Evolutionary conservation across 2,888 invertebrate genomes (phyloP).

Genomic region (Nemotelus nigrinus): DNA sequence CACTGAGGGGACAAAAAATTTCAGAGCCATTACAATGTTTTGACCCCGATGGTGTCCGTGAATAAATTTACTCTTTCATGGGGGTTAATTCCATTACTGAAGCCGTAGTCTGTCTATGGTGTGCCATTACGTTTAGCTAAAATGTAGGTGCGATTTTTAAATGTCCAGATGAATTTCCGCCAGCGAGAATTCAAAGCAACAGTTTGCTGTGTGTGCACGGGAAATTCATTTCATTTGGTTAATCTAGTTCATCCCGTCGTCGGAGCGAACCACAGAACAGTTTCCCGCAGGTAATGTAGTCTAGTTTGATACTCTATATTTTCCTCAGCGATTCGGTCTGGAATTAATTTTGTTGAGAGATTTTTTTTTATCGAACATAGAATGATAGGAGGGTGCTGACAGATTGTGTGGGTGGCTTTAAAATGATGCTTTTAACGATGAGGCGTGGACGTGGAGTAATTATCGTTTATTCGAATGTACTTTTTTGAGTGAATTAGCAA

Average conservation of each 20-base stretch:
- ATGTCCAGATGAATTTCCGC: background rate
- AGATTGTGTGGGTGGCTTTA: too few relatives aligned
- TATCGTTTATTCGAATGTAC: too few relatives aligned
- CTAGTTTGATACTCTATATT: too few relatives aligned
- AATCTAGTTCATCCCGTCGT: conserved; percentile 21
- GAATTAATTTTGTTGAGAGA: conserved; percentile 31
- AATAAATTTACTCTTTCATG: conserved; percentile 5
- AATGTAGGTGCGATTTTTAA: background rate
- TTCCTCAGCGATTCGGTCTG: background rate
- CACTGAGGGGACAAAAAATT: background rate
- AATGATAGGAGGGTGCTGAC: too few relatives aligned
- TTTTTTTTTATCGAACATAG: background rate
- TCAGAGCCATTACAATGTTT: conserved; percentile 20
- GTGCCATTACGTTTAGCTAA: too few relatives aligned
- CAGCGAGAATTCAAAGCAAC: conserved; percentile 2
- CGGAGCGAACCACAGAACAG: background rate
- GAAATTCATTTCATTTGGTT: conserved; percentile 20
- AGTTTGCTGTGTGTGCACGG: background rate
- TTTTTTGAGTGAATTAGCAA: too few relatives aligned
- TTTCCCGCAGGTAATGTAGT: background rate
- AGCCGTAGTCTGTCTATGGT: too few relatives aligned
- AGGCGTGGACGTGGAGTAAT: too few relatives aligned
- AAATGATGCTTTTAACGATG: too few relatives aligned
- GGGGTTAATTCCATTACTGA: conserved; percentile 9
- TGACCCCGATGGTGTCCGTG: background rate